Percentiles rank a stretch among this genome's conserved stretches.
Conservation (phyloP, 2,888 invertebrate genomes). For the Hypercompe scribonia region DNA sequence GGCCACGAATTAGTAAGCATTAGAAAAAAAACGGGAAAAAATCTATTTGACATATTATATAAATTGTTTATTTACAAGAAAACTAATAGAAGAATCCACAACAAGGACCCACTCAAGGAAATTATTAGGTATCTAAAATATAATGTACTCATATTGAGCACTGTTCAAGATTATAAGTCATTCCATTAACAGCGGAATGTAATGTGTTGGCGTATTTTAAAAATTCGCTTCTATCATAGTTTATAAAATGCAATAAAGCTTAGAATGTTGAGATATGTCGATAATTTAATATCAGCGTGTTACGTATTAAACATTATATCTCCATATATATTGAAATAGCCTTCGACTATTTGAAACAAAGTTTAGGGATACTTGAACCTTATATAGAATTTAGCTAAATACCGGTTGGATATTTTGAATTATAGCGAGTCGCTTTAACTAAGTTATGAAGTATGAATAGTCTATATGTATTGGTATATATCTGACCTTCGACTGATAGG, state of each 20-base stretch:
- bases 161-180: not conserved
- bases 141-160: not conserved
- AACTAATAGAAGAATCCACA: not conserved
- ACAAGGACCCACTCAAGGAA: not conserved
- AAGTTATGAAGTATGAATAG: not conserved
- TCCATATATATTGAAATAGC: not conserved
- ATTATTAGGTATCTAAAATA: not conserved
- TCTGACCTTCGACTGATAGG: too few species aligned
- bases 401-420: slow-evolving; percentile 5
- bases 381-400: not conserved
- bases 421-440: not conserved
- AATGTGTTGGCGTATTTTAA: not conserved
- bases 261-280: not conserved
- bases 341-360: slow-evolving; percentile 1
- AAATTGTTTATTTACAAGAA: too few species aligned
- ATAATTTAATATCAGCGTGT: not conserved
- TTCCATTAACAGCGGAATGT: not conserved
- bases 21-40: too few species aligned
- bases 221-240: not conserved
- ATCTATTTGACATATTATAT: too few species aligned
- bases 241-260: not conserved
- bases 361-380: slow-evolving; percentile 11
- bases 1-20: too few species aligned
- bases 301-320: not conserved
- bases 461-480: too few species aligned